These are phyloP conservation scores for Neomonachus schauinslandi DNA, from an alignment of 2,113 vertebrate genomes.

Conservation along the genomic window DNA sequence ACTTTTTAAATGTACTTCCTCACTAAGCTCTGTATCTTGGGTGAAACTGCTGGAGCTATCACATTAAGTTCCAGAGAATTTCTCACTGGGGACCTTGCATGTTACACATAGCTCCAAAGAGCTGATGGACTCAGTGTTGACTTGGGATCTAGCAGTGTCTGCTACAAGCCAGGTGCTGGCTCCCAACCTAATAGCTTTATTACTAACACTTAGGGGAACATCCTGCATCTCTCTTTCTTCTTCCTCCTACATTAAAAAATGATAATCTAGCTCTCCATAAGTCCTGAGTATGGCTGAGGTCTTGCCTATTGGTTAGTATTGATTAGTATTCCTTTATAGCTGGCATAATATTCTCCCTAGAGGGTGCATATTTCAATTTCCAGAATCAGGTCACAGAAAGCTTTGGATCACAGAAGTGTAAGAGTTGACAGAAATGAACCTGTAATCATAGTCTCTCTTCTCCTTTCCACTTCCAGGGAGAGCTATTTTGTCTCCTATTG, in stretches of 20 bases:
- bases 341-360: neutral
- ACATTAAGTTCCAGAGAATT: constrained; percentile 30
- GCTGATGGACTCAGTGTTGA: neutral
- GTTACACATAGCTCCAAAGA: constrained; percentile 35
- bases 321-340: constrained; percentile 16
- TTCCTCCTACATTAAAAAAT: constrained; percentile 55
- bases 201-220: constrained; percentile 32
- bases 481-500: neutral
- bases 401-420: neutral
- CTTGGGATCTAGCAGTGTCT: neutral
- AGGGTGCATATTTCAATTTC: neutral
- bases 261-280: constrained; percentile 19
- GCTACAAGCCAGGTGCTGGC: neutral
- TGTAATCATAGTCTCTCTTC: neutral
- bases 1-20: constrained; percentile 26
- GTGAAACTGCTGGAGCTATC: neutral
- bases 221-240: constrained; percentile 33
- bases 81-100: constrained; percentile 26
- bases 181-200: constrained; percentile 13
- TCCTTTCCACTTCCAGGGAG: neutral
- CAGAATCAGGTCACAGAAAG: constrained; percentile 10
- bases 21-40: neutral
- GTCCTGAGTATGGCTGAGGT: neutral
- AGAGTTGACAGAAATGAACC: neutral
- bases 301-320: constrained; percentile 13